Base-by-base conservation (phyloP, 37 sponge, comb jelly and placozoan genomes). In the Chondrosia reniformis region DNA sequence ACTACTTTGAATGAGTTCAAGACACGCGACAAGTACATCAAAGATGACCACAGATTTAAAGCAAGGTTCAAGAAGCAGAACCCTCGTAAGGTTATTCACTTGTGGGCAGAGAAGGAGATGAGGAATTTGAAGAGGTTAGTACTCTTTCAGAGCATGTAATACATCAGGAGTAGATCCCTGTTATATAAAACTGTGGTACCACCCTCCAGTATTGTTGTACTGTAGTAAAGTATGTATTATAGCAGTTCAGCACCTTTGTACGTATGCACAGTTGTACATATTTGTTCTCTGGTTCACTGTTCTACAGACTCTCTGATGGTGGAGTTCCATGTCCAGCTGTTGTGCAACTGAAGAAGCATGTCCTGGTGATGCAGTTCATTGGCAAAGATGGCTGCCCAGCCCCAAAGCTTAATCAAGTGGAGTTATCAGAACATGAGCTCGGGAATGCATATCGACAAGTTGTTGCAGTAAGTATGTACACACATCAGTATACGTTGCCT, bases 21-120 rank as follows among this genome's bases (percentile, higher is more conserved):
- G 55, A 89, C 84, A 44, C 79, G 99, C 46, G 88, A 86, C 63
- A 83, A 90, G 36, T 97, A 97, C 86, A 87, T 97, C 72, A 86
- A 89, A 63, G 93, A 92, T 12, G 99, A 97, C 79, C 83, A 87
- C 49, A 78, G 99, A 43, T 97, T 95, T 81, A 88, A 88, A 33
- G 63, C 61, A 7, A 55, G 84, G 33, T 85, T 92, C 33, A 57
- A 80, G 45, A 86, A 88, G 63, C 90, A 89, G 65, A 92, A 92
- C 74, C 87, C 94, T 24, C 81, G 94, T 17, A 83, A 87, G 44
- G 27, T 94, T 12, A 79, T 94, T 54, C 78, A 83, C 22, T 45
- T 95, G 31, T 97, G 99, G 99, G 93, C 95, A 3, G 89, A 95
- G 89, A 97, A 97, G 75, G 99, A 97, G 73, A 89, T 87, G 84